Evolutionary conservation across 2,888 invertebrate genomes (phyloP).

Genomic region (Cactoblastis cactorum): DNA sequence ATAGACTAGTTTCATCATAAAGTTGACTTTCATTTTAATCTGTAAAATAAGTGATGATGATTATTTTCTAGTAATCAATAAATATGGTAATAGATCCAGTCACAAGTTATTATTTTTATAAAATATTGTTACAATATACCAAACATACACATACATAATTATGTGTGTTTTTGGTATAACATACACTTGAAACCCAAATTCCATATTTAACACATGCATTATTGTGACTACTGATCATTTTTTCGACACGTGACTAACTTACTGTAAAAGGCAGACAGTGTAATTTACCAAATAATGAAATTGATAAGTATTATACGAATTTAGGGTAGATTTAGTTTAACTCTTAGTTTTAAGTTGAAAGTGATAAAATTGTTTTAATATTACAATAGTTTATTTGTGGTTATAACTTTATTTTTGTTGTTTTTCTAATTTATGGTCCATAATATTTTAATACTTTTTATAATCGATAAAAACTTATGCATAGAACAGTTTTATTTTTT

Average conservation of each 20-base stretch:
- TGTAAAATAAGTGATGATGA: no score
- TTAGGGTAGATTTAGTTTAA: slow-evolving; percentile 24
- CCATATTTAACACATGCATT: no score
- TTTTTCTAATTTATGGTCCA: not conserved
- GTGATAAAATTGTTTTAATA: slow-evolving; percentile 6
- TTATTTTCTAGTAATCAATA: no score
- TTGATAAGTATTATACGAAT: slow-evolving; percentile 37
- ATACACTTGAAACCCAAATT: no score
- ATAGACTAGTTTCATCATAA: no score
- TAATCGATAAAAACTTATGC: not conserved
- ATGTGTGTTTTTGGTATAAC: no score
- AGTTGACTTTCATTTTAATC: no score
- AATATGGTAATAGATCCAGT: no score
- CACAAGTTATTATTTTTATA: no score
- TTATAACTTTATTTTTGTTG: slow-evolving; percentile 3
- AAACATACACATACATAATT: no score
- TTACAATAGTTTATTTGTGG: slow-evolving; percentile 1
- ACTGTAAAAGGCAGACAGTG: not conserved
- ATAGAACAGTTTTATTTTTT: no score
- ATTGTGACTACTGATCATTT: not conserved
- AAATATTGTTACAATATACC: no score
- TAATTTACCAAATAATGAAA: slow-evolving; percentile 25
- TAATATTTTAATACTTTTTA: not conserved
- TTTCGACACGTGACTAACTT: not conserved
- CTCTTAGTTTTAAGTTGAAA: slow-evolving; percentile 2